Percentiles rank a stretch among this genome's conserved stretches.
Conservation (phyloP, 2,888 invertebrate species). For the Dexiosoma caninum region DNA sequence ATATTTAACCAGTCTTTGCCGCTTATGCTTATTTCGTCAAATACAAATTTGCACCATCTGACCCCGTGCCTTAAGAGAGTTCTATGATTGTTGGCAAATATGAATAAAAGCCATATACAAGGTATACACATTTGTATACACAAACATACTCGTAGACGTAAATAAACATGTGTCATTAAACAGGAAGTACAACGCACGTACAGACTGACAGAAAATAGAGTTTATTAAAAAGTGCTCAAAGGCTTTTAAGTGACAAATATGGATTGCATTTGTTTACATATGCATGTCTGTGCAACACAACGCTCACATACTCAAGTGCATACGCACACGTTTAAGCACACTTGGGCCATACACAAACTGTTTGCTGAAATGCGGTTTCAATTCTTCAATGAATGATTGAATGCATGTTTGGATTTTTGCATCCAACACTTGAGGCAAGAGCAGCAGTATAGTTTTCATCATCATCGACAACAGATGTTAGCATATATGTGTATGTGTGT, state of each 20-base stretch:
- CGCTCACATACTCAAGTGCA: neutral
- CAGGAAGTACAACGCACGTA: slow-evolving; percentile 27
- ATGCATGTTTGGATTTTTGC: slow-evolving; percentile 44
- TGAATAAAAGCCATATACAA: slow-evolving; percentile 10
- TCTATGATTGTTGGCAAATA: slow-evolving; percentile 3
- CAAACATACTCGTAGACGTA: neutral
- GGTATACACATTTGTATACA: too few relatives aligned
- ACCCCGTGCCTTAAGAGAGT: too few relatives aligned
- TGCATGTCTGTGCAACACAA: slow-evolving; percentile 44
- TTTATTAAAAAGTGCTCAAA: slow-evolving; percentile 65
- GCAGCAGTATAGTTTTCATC: neutral
- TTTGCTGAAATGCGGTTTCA: slow-evolving; percentile 54
- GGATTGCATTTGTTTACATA: slow-evolving; percentile 60
- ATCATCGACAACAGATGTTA: neutral
- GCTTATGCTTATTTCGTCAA: too few relatives aligned
- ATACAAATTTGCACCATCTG: too few relatives aligned
- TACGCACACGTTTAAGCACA: neutral
- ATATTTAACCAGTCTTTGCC: too few relatives aligned
- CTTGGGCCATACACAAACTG: slow-evolving; percentile 28
- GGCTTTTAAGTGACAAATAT: slow-evolving; percentile 63
- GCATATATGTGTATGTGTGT: too few relatives aligned
- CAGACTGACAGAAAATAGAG: slow-evolving; percentile 39
- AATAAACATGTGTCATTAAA: slow-evolving; percentile 48
- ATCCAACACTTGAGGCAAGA: slow-evolving; percentile 48
- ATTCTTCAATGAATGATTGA: slow-evolving; percentile 36